These are phyloP conservation scores for Muntiacus reevesi DNA, from an alignment of 2,113 vertebrate species.

Conservation along the genomic window DNA sequence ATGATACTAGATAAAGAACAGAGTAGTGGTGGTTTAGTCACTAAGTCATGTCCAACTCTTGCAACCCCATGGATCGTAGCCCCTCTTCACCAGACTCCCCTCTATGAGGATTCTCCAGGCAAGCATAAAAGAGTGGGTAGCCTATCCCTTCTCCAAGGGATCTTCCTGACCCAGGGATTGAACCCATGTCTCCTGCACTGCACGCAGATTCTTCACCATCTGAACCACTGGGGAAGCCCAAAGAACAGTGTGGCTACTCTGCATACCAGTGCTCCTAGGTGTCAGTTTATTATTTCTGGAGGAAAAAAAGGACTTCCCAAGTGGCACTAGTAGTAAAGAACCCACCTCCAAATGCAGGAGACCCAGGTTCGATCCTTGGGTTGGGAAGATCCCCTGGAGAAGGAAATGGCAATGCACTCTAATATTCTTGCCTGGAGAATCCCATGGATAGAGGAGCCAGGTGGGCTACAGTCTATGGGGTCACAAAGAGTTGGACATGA, in stretches of 20 bases:
- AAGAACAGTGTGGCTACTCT: background rate
- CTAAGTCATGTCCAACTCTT: background rate
- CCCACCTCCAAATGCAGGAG: background rate
- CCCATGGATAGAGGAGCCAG: background rate
- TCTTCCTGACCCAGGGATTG: background rate
- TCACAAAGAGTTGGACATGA: background rate
- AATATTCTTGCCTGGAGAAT: background rate
- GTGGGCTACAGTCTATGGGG: fast-evolving
- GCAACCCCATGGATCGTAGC: background rate
- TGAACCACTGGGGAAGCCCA: background rate
- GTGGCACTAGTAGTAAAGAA: background rate
- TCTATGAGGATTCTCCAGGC: background rate
- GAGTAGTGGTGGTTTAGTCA: background rate
- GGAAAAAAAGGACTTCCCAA: background rate
- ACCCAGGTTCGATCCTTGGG: background rate
- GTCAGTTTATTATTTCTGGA: background rate
- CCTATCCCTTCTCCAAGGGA: background rate
- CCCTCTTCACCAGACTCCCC: background rate
- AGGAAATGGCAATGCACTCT: background rate
- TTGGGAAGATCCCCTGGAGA: background rate
- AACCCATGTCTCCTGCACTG: background rate
- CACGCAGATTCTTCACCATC: background rate
- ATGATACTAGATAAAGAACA: background rate
- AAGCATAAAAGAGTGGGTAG: background rate
- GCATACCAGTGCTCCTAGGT: background rate